These are phyloP conservation scores for Stichopus horrens DNA, from an alignment of 53 echinoderm and acorn worm species.

Conservation along the genomic window DNA sequence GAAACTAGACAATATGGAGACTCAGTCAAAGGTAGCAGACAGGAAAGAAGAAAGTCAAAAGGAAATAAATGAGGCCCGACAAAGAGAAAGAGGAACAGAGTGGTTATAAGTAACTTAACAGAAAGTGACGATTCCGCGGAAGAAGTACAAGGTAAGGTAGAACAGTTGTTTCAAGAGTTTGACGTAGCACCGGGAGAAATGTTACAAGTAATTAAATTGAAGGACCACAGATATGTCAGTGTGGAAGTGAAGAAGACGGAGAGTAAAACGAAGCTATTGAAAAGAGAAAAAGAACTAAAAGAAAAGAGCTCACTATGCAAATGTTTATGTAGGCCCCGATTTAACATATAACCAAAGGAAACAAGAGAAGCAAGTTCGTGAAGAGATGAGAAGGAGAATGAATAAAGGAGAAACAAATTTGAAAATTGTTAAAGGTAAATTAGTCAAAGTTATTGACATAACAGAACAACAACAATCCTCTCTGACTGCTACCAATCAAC, in stretches of 20 bases:
- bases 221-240: neutral
- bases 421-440: neutral
- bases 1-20: no score
- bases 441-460: neutral
- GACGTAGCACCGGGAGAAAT: neutral
- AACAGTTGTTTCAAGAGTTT: neutral
- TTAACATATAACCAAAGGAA: neutral
- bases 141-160: neutral
- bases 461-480: constrained; percentile 82
- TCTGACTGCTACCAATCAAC: constrained; percentile 70
- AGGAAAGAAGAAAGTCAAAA: neutral
- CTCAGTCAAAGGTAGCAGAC: no score
- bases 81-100: neutral
- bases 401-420: neutral
- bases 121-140: neutral
- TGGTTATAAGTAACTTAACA: neutral
- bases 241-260: neutral
- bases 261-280: neutral
- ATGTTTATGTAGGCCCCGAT: neutral
- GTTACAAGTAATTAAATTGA: neutral
- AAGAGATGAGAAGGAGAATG: constrained; percentile 14
- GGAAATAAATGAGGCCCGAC: neutral
- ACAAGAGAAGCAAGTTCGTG: constrained; percentile 8
- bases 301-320: neutral
- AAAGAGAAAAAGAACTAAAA: neutral